Evolutionary conservation across 2,888 invertebrate species (phyloP), one percentile per base, ranked within the genome.

Genomic region (Amorpha juglandis): DNA sequence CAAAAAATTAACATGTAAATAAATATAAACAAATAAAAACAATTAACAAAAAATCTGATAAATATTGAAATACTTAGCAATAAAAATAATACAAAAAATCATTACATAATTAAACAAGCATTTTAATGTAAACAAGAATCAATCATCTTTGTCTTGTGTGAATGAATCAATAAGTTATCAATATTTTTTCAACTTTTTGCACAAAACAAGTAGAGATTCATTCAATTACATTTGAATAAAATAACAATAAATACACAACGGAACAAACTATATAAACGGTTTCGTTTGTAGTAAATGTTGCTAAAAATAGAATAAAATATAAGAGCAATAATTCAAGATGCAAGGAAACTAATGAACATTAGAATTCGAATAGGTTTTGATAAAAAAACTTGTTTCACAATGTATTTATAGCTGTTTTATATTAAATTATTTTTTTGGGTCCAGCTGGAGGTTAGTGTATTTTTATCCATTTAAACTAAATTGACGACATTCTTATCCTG

Each of bases 211-310:
- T 55, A 9, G n/a, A 8, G 33, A 38, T 50, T 55, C 55, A 55
- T 16, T 55, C 11, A 55, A 38, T 14, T 16, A 38, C 11, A 55
- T 38, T 55, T 38, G 35, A 16, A 55, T 35, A 33, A 38, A 38
- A 55, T 35, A 35, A 35, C 55, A 55, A 55, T 50, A 50, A 50
- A 50, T 19, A 19, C 19, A 19, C 50, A 50, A 50, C n/a, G 6
- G n/a, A 48, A 48, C 48, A n/a, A 48, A 48, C 19, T 50, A 9
- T 19, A 50, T 50, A 19, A 19, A 50, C 19, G 19, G 50, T 50
- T 19, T 50, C 16, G 19, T 50, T 50, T 50, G 50, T 50, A 50
- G 19, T 50, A 50, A 48, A n/a, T n/a, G 16, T 50, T 45, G 14
- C 14, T 19, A 50, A 50, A 50, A 50, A 50, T 50, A 50, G 19